Evolutionary conservation across 2,113 vertebrate genomes (phyloP).

Genomic region (Dicerorhinus sumatrensis): DNA sequence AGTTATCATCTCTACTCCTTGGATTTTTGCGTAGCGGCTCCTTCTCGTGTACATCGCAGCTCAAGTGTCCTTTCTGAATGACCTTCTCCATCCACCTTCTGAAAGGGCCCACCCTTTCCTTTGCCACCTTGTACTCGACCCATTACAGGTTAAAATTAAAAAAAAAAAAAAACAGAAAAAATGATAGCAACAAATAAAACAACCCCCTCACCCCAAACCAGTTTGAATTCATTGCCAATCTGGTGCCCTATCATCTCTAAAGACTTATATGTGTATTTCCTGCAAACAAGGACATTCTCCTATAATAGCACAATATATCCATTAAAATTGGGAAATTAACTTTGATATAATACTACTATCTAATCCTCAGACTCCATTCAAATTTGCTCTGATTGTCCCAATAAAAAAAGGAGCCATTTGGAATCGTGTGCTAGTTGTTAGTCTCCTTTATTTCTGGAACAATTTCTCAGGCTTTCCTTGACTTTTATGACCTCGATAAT

Average conservation of each 20-base stretch:
- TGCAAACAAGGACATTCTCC: not conserved
- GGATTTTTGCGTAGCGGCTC: not conserved
- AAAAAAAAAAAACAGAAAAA: not conserved
- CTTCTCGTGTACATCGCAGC: not conserved
- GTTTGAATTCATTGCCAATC: not conserved
- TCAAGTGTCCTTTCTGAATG: not conserved
- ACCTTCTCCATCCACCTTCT: not conserved
- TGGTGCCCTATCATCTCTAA: not conserved
- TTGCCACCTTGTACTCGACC: not conserved
- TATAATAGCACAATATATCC: not conserved
- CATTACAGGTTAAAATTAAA: not conserved
- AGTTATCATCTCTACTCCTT: not conserved
- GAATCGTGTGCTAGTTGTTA: not conserved
- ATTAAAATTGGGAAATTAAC: not conserved
- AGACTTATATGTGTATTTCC: not conserved
- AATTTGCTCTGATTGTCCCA: not conserved
- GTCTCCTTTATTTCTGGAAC: not conserved
- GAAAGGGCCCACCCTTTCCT: not conserved
- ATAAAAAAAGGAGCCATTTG: not conserved
- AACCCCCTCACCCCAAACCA: rapidly evolving
- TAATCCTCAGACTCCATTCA: not conserved
- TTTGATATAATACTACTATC: not conserved
- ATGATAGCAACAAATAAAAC: not conserved
- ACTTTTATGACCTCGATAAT: not conserved
- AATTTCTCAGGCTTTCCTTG: not conserved